These are phyloP conservation scores for Hartigia nigra DNA, from an alignment of 2,888 invertebrate genomes.

Conservation along the genomic window DNA sequence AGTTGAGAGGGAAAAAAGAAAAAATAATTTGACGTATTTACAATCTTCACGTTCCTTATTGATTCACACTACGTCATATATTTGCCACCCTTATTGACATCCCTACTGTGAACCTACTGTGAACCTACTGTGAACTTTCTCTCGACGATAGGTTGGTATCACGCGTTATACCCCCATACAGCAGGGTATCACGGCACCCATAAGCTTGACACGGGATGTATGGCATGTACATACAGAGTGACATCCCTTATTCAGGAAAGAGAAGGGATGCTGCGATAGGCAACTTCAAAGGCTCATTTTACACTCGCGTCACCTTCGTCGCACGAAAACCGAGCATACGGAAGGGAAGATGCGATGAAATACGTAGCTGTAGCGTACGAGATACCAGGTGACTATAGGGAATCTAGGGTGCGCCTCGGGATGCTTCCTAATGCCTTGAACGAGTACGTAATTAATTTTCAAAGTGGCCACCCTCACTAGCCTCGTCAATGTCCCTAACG, in stretches of 20 bases:
- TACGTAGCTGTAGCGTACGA: not conserved
- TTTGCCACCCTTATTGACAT: not conserved
- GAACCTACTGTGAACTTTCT: not conserved
- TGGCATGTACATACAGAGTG: not conserved
- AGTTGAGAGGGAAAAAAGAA: not conserved
- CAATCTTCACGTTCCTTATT: not conserved
- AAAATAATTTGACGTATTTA: not conserved
- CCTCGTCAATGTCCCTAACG: conserved; percentile 12
- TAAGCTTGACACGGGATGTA: not conserved
- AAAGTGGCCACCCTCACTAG: conserved; percentile 17
- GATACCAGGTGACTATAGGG: not conserved
- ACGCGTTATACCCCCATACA: not conserved
- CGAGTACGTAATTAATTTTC: conserved; percentile 25
- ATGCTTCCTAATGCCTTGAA: conserved; percentile 16
- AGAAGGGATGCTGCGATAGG: not conserved
- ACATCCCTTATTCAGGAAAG: not conserved
- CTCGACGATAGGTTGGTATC: not conserved
- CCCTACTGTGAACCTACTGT: not conserved
- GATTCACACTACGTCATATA: not conserved
- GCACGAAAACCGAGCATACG: not conserved
- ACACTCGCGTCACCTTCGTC: not conserved
- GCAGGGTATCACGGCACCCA: not conserved
- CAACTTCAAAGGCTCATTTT: conserved; percentile 9
- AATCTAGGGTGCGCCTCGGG: not conserved
- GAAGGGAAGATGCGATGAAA: not conserved